phyloP scores from a whole-genome alignment of 1,140 invertebrate genomes.

The Bicyclus anynana region DNA sequence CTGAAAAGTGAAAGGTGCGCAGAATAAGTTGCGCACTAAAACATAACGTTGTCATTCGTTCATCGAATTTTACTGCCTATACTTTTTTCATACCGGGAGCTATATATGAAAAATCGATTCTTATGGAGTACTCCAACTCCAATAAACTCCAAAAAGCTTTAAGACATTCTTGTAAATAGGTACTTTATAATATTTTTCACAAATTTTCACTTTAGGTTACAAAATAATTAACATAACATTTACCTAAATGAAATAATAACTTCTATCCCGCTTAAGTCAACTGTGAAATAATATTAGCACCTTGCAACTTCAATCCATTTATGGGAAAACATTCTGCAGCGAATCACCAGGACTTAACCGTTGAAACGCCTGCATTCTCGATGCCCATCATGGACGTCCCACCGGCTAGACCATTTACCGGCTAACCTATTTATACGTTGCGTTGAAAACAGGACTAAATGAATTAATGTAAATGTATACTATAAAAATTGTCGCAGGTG shows the following conservation, averaged over 20 bases:
- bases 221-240: no score
- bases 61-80: no score
- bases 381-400: slow-evolving; percentile 2
- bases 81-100: no score
- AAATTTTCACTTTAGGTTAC: no score
- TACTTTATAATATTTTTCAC: no score
- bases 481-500: slow-evolving; percentile 78
- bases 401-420: slow-evolving; percentile 54
- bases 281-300: slow-evolving; percentile 2
- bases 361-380: slow-evolving; percentile 1
- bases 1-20: no score
- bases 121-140: no score
- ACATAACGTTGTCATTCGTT: no score
- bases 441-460: slow-evolving; percentile 73
- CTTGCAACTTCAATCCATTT: slow-evolving; percentile 1
- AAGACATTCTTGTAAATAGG: no score
- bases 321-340: not conserved
- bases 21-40: no score
- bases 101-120: no score
- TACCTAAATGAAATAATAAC: not conserved
- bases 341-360: slow-evolving; percentile 8
- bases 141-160: no score
- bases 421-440: slow-evolving; percentile 73
- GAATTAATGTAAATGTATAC: slow-evolving; percentile 77
- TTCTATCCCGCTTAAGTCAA: slow-evolving; percentile 1